Evolutionary conservation across 2,888 invertebrate species (phyloP).

Genomic region (Papilio protenor): DNA sequence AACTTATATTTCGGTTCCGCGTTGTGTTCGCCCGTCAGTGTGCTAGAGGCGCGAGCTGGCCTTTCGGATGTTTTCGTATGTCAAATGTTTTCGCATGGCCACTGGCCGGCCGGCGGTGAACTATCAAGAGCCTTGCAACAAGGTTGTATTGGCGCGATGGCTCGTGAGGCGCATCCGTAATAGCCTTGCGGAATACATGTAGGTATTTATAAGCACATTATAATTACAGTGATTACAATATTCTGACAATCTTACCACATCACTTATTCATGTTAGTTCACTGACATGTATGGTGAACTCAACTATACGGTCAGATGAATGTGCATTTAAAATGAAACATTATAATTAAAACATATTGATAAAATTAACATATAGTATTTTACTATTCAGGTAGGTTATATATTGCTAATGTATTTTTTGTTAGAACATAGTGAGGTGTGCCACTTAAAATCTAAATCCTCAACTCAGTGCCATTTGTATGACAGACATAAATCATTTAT

Average conservation of each 20-base stretch:
- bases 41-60: conserved; percentile 40
- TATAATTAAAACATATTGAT: neutral
- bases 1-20: neutral
- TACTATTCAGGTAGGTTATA: neutral
- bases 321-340: neutral
- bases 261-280: conserved; percentile 40
- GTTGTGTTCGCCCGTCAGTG: neutral
- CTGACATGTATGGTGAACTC: conserved; percentile 28
- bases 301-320: neutral
- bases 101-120: conserved; percentile 50
- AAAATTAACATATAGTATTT: neutral
- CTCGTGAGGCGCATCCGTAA: conserved; percentile 71
- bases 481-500: conserved; percentile 5
- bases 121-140: conserved; percentile 71
- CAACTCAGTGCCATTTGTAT: neutral
- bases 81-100: conserved; percentile 51
- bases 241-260: conserved; percentile 35
- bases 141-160: conserved; percentile 71
- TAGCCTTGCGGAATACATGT: conserved; percentile 66
- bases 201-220: conserved; percentile 44
- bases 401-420: too few relatives aligned
- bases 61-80: conserved; percentile 47
- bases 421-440: neutral
- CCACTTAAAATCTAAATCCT: neutral
- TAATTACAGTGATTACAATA: conserved; percentile 48